Conservation (phyloP, 2,888 invertebrate genomes). For the Zaprionus obscuricornis region DNA sequence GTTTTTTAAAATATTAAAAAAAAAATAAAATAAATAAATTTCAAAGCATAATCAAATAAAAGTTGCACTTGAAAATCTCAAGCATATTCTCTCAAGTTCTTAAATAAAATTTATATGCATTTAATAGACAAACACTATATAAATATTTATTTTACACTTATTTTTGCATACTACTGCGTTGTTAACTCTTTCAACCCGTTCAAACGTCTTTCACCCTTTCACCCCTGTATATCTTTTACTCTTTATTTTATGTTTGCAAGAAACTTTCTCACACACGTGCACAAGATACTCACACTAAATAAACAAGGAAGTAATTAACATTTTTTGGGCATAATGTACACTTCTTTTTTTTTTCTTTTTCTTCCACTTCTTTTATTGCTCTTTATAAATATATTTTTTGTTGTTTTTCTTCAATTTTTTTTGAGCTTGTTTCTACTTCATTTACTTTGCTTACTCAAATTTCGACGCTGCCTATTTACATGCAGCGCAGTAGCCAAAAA, state of each 20-base stretch:
- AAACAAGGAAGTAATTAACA: slow-evolving; percentile 80
- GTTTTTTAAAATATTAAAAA: no score
- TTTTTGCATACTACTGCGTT: no score
- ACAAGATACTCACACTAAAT: slow-evolving; percentile 35
- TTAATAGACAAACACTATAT: no score
- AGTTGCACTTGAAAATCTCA: no score
- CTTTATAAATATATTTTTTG: slow-evolving; percentile 10
- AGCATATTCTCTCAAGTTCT: no score
- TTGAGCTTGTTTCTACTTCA: slow-evolving; percentile 66
- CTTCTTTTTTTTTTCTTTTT: slow-evolving; percentile 23
- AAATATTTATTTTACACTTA: no score
- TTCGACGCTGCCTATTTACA: slow-evolving; percentile 70
- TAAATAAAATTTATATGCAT: no score
- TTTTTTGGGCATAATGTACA: slow-evolving; percentile 63
- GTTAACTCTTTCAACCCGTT: no score
- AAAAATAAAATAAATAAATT: no score
- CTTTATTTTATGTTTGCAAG: slow-evolving; percentile 11
- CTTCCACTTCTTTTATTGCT: slow-evolving; percentile 25
- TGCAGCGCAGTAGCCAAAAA: slow-evolving; percentile 34
- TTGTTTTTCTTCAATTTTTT: slow-evolving; percentile 10
- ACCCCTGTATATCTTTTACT: slow-evolving; percentile 16
- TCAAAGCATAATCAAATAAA: no score
- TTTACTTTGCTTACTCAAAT: slow-evolving; percentile 78
- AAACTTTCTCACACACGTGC: slow-evolving; percentile 49
- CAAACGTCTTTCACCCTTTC: background rate